Evolutionary conservation across 2,888 invertebrate genomes (phyloP).

Genomic region (Leptinotarsa peninsularis): DNA sequence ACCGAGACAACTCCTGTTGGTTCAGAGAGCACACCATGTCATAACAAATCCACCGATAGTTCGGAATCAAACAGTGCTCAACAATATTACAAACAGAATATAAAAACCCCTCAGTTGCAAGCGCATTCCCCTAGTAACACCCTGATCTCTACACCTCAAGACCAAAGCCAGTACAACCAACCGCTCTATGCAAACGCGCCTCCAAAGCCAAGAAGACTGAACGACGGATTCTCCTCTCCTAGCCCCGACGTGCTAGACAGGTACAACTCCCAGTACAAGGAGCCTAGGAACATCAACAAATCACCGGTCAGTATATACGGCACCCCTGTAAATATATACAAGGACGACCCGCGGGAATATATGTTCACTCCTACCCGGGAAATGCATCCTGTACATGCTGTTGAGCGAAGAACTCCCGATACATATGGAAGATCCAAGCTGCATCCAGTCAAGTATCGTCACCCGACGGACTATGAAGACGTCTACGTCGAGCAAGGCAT

Average conservation of each 20-base stretch:
- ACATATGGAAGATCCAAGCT: conserved; percentile 79
- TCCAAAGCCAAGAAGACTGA: conserved; percentile 85
- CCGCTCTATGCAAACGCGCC: conserved; percentile 92
- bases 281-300: conserved; percentile 61
- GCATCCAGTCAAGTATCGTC: conserved; percentile 56
- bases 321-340: conserved; percentile 40
- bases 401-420: conserved; percentile 84
- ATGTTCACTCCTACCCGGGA: conserved; percentile 46
- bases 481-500: conserved; percentile 72
- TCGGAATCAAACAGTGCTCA: conserved; percentile 29
- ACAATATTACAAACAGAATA: conserved; percentile 31
- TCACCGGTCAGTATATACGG: conserved; percentile 59
- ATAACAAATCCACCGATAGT: conserved; percentile 37
- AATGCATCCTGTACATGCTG: conserved; percentile 50
- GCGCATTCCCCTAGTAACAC: conserved; percentile 58
- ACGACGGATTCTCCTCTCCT: conserved; percentile 80
- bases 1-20: conserved; percentile 16
- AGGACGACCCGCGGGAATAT: conserved; percentile 49
- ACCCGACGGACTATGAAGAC: conserved; percentile 81
- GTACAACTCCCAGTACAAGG: conserved; percentile 58
- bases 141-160: conserved; percentile 54
- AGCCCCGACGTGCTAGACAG: conserved; percentile 73
- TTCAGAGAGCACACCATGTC: conserved; percentile 28
- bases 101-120: conserved; percentile 41
- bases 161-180: conserved; percentile 68